phyloP scores from a whole-genome alignment of 1,140 invertebrate genomes.

The Danaus melanippus region DNA sequence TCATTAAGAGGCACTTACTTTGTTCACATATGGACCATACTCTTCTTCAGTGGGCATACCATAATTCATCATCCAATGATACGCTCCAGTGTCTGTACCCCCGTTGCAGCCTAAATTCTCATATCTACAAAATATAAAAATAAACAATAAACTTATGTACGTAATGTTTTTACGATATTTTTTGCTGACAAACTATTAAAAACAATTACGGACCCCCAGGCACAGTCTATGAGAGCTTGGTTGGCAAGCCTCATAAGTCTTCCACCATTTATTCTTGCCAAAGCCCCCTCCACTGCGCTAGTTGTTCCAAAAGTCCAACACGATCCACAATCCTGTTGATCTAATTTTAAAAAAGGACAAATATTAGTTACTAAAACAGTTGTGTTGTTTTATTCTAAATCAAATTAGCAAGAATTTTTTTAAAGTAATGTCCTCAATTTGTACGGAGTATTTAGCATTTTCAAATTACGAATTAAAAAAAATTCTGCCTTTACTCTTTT shows the following conservation, averaged over 20 bases:
- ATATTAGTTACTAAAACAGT: neutral
- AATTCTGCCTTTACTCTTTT: no score
- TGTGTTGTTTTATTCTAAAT: no score
- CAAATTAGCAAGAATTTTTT: no score
- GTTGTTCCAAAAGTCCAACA: slow-evolving; percentile 75
- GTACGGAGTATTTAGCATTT: no score
- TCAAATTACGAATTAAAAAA: no score
- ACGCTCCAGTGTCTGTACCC: slow-evolving; percentile 39
- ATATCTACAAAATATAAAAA: slow-evolving; percentile 23
- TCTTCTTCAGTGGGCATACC: slow-evolving; percentile 47
- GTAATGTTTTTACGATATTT: neutral
- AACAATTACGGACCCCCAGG: slow-evolving; percentile 67
- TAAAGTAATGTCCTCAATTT: no score
- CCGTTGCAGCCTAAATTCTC: slow-evolving; percentile 36
- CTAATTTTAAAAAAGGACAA: slow-evolving; percentile 16
- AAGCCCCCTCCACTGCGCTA: slow-evolving; percentile 86
- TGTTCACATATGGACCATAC: slow-evolving; percentile 40
- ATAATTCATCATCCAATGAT: slow-evolving; percentile 44
- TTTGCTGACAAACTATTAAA: neutral
- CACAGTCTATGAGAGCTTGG: slow-evolving; percentile 78
- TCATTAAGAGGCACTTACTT: slow-evolving; percentile 19
- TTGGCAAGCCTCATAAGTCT: slow-evolving; percentile 78
- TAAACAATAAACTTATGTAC: neutral
- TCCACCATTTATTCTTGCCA: slow-evolving; percentile 78
- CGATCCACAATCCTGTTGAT: slow-evolving; percentile 59